A percentile compares a stretch with the other conserved stretches of the same genome.
These are phyloP conservation scores for Ptiloglossa arizonensis DNA, from an alignment of 1,140 invertebrate genomes.

Conservation along the genomic window DNA sequence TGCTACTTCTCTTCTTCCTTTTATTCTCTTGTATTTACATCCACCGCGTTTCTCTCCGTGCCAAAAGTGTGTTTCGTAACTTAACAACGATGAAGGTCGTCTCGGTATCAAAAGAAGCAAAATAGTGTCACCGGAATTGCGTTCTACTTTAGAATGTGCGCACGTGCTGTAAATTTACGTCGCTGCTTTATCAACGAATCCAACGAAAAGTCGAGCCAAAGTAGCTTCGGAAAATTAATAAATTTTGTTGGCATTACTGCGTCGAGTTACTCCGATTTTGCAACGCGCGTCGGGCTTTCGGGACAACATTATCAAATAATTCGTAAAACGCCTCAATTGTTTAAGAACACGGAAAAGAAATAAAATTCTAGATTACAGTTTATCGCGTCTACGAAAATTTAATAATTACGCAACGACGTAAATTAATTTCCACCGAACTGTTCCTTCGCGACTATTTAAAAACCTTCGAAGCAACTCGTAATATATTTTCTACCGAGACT, in stretches of 20 bases:
- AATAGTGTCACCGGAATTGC: neutral
- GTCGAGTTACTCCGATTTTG: neutral
- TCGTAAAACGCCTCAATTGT: too few species aligned
- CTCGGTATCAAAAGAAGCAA: neutral
- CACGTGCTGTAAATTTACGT: neutral
- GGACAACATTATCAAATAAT: too few species aligned
- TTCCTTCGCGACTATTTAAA: too few species aligned
- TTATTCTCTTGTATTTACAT: neutral
- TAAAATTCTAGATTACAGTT: too few species aligned
- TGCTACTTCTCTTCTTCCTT: neutral
- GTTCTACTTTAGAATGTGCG: neutral
- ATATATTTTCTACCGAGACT: too few species aligned
- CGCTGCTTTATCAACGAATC: neutral
- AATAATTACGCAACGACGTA: too few species aligned
- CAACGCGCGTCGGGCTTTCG: too few species aligned
- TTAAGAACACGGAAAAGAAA: too few species aligned
- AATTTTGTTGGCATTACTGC: neutral
- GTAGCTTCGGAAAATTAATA: neutral
- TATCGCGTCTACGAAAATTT: too few species aligned
- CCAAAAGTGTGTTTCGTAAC: neutral
- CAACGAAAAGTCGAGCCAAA: neutral
- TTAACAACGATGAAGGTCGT: slow-evolving; percentile 3
- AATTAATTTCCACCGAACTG: too few species aligned
- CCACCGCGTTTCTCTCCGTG: neutral
- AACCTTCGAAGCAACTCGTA: too few species aligned